Evolutionary conservation across 2,797 vertebrate species (phyloP).

Genomic region (Tiaroga cobitis): DNA sequence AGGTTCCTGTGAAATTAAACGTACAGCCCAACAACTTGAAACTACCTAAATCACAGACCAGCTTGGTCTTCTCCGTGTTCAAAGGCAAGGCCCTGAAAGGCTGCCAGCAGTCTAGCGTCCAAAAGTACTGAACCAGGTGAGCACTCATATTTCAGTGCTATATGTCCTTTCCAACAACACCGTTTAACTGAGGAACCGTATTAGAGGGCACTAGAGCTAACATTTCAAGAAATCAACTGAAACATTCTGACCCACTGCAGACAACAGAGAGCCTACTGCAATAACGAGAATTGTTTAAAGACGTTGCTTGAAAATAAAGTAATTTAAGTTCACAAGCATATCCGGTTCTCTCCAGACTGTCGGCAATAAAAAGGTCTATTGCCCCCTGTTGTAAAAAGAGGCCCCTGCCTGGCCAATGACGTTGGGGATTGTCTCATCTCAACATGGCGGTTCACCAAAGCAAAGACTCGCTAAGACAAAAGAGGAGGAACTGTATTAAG

Average conservation of each 20-base stretch:
- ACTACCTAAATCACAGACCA: conserved; percentile 90
- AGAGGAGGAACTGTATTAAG: conserved; percentile 65
- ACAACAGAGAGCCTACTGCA: neutral
- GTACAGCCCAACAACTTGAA: conserved; percentile 90
- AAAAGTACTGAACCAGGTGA: conserved; percentile 49
- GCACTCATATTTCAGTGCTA: conserved; percentile 26
- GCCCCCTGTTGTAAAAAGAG: conserved; percentile 56
- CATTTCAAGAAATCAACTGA: conserved; percentile 1
- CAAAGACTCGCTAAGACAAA: conserved; percentile 56
- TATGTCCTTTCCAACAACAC: conserved; percentile 12
- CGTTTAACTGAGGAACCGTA: conserved; percentile 7
- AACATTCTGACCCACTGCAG: neutral
- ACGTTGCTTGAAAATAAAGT: conserved; percentile 55
- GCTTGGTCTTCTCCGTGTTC: conserved; percentile 70
- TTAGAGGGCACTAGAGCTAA: neutral
- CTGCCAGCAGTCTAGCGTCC: conserved; percentile 61
- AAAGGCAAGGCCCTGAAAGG: conserved; percentile 62
- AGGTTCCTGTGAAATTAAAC: conserved; percentile 84
- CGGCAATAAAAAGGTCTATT: conserved; percentile 73
- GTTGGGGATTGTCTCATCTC: conserved; percentile 71
- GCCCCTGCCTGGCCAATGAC: conserved; percentile 57
- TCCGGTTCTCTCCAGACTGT: conserved; percentile 61
- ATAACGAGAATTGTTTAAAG: conserved; percentile 30
- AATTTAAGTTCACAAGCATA: conserved; percentile 66
- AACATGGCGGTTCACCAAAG: conserved; percentile 67